Evolutionary conservation across 2,797 vertebrate species (phyloP).

Genomic region (Ambastaia sidthimunki): DNA sequence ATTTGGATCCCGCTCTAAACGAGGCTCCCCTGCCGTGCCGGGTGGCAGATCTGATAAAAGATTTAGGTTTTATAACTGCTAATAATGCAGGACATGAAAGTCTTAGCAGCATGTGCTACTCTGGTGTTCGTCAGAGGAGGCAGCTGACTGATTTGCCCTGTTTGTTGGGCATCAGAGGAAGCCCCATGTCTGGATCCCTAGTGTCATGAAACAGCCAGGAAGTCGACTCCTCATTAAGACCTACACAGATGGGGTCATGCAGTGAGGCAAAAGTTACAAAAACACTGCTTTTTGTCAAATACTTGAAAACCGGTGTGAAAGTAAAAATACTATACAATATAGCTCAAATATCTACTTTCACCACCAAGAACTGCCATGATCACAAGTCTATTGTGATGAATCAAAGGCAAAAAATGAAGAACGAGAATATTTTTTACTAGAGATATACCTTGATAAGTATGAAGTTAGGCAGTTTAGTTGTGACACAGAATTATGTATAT

Average conservation of each 20-base stretch:
- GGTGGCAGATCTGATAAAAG: conserved; percentile 55
- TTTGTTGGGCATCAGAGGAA: conserved; percentile 29
- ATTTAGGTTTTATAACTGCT: conserved; percentile 55
- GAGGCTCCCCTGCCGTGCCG: conserved; percentile 48
- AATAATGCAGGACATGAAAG: conserved; percentile 65
- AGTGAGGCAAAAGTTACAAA: conserved; percentile 22
- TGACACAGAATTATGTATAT: not conserved
- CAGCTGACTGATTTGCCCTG: conserved; percentile 48
- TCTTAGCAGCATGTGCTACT: conserved; percentile 25
- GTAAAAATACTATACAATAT: not conserved
- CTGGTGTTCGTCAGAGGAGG: conserved; percentile 52
- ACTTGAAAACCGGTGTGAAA: too few relatives aligned
- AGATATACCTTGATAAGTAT: conserved; percentile 8
- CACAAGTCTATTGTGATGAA: not conserved
- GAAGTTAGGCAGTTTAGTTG: not conserved
- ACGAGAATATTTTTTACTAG: not conserved
- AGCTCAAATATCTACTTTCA: not conserved
- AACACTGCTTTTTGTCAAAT: not conserved
- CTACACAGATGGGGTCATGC: conserved; percentile 10
- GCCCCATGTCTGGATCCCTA: conserved; percentile 24
- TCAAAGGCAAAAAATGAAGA: not conserved
- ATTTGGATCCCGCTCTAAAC: conserved; percentile 58
- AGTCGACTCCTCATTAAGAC: conserved; percentile 50
- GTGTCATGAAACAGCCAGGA: conserved; percentile 41
- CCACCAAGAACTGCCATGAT: too few relatives aligned